Conservation (phyloP, 2,888 invertebrate genomes). For the Drosophila helvetica region DNA sequence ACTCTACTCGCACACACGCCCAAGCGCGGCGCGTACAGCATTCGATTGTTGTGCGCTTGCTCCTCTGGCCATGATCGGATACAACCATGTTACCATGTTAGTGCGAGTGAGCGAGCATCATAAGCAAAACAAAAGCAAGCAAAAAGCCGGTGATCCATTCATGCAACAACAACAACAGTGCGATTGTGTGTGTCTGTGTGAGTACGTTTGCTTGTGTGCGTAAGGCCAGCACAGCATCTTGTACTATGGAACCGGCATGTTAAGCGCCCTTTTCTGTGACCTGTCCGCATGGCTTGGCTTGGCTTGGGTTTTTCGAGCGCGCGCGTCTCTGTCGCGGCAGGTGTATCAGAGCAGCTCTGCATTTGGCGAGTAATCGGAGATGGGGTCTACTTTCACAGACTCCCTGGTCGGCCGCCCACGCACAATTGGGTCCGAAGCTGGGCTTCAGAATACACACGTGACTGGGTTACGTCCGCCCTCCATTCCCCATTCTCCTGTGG, state of each 20-base stretch:
- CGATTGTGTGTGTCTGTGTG: constrained; percentile 19
- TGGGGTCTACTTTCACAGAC: constrained; percentile 16
- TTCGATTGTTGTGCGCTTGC: constrained; percentile 36
- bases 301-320: constrained; percentile 40
- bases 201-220: constrained; percentile 16
- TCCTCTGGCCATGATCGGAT: constrained; percentile 41
- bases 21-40: constrained; percentile 65
- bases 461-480: constrained; percentile 24
- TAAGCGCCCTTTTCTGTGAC: constrained; percentile 69
- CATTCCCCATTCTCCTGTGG: background rate
- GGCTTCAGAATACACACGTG: constrained; percentile 44
- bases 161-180: constrained; percentile 61
- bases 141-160: constrained; percentile 77
- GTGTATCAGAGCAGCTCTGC: constrained; percentile 23
- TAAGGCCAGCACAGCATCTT: constrained; percentile 73
- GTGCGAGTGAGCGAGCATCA: constrained; percentile 62
- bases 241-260: constrained; percentile 65
- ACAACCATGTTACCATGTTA: constrained; percentile 28
- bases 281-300: constrained; percentile 56
- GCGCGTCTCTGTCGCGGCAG: constrained; percentile 35
- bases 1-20: constrained; percentile 38
- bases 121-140: constrained; percentile 66
- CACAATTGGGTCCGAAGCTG: constrained; percentile 32
- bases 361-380: constrained; percentile 26
- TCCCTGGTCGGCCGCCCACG: constrained; percentile 6